Percentiles rank a stretch among this genome's conserved stretches.
phyloP scores from a whole-genome alignment of 2,888 invertebrate species.

The Xestia xanthographa region DNA sequence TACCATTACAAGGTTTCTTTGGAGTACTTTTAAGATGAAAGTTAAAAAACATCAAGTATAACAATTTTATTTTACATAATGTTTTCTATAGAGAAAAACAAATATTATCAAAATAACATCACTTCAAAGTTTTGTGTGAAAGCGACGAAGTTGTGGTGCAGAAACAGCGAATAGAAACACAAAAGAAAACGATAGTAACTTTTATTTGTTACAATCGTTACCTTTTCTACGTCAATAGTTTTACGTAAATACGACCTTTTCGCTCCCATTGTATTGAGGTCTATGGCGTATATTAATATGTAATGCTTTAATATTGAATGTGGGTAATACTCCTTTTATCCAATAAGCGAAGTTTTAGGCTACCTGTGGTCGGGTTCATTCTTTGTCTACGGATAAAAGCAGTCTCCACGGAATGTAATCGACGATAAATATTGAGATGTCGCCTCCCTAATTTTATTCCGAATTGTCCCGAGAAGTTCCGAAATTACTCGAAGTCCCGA shows the following conservation, averaged over 20 bases:
- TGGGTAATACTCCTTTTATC: constrained; percentile 21
- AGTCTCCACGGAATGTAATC: constrained; percentile 45
- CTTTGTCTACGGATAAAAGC: constrained; percentile 43
- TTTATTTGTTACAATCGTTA: constrained; percentile 42
- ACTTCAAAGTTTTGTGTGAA: not conserved
- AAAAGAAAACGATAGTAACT: constrained; percentile 29
- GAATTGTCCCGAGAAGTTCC: constrained; percentile 34
- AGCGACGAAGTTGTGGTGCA: not conserved
- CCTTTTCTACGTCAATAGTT: constrained; percentile 46
- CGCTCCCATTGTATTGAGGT: constrained; percentile 19
- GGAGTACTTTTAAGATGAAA: not conserved
- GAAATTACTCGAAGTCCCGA: constrained; percentile 36
- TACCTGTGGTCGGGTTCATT: constrained; percentile 11
- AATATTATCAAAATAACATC: not conserved
- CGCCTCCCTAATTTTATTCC: constrained; percentile 35
- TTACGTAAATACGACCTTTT: constrained; percentile 38
- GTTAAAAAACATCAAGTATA: not conserved
- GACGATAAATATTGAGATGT: constrained; percentile 47
- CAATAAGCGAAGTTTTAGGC: constrained; percentile 31
- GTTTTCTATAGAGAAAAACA: not conserved
- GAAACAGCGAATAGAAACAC: constrained; percentile 25
- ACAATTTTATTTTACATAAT: no score
- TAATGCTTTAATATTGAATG: constrained; percentile 42
- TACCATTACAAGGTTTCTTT: not conserved
- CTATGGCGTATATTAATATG: constrained; percentile 43